Evolutionary conservation across 2,797 vertebrate genomes (phyloP), one percentile per base, ranked within the genome.

Genomic region (Heliangelus exortis): DNA sequence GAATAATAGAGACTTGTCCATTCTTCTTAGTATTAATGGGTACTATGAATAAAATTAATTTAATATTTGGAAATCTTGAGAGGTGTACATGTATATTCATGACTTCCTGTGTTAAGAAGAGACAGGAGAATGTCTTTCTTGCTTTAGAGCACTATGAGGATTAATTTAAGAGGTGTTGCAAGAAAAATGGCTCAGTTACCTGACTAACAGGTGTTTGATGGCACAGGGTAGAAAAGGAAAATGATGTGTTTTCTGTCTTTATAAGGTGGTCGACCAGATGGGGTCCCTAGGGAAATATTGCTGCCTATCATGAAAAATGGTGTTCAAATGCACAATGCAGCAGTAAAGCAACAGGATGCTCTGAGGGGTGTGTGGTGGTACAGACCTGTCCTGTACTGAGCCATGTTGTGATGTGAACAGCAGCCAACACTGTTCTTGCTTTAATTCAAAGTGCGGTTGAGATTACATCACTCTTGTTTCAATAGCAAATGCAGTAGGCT

Each of bases 31-130:
- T 62, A 22, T 69, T 84, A 7, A 41, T 14, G 11, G 7, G 13
- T 62, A 31, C 13, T 79, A 31, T 43, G 21, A 76, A 80, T 48
- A 50, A 67, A 84, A 84, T 36, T 2, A 6, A 36, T 51, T 50
- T 58, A 80, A 33, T 76, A 50, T 48, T 28, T 67, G 16, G 20
- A 84, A 76, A 67, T 67, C 28, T 36, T 39, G 22, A 79, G 21
- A 57, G 1, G 6, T 43, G 23, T 48, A 47, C 0, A 0, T 19
- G 8, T 13, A 22, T 71, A 45, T 26, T 29, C 15, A 45, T 22
- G n/a, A 53, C 10, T 63, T 83, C 28, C 5, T 28, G 8, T 15
- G 6, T 33, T 78, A 66, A 62, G 74, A 66, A 62, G 74, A 71
- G 26, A 39, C 23, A 26, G 4, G 6, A 41, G 8, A n/a, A 2